These are phyloP conservation scores for Yponomeuta cagnagella DNA, from an alignment of 2,888 invertebrate genomes.

Conservation along the genomic window DNA sequence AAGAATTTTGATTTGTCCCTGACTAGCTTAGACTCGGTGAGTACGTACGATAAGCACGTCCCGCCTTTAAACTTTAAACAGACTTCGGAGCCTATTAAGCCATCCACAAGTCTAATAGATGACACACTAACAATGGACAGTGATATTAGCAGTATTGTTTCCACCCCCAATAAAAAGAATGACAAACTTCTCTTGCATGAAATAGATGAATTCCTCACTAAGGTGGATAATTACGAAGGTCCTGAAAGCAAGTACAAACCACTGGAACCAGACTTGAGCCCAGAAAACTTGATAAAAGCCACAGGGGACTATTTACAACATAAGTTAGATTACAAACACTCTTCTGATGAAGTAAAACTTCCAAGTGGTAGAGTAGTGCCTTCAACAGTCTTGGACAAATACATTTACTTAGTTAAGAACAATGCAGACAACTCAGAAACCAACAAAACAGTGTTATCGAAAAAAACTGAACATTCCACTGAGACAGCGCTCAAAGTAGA, in stretches of 20 bases:
- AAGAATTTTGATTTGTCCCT: conserved; percentile 43
- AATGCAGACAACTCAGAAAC: conserved; percentile 31
- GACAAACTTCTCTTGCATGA: conserved; percentile 63
- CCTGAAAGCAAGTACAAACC: conserved; percentile 49
- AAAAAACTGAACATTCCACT: not conserved
- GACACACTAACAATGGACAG: conserved; percentile 65
- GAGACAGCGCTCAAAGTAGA: not conserved
- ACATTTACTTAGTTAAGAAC: conserved; percentile 63
- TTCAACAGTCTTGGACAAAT: conserved; percentile 56
- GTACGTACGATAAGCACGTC: conserved; percentile 28
- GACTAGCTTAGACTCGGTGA: conserved; percentile 46
- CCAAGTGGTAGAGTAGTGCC: conserved; percentile 55
- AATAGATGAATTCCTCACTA: conserved; percentile 67
- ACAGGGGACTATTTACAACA: conserved; percentile 57
- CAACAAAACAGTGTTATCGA: conserved; percentile 25
- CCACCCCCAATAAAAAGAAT: conserved; percentile 63
- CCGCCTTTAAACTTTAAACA: conserved; percentile 38
- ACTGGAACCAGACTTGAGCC: conserved; percentile 30
- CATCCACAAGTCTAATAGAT: conserved; percentile 25
- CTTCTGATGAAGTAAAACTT: conserved; percentile 41
- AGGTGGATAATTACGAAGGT: conserved; percentile 61
- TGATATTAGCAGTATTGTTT: conserved; percentile 63
- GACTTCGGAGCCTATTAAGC: conserved; percentile 12
- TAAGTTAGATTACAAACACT: conserved; percentile 45
- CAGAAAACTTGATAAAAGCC: conserved; percentile 61